Conservation (phyloP, 2,113 vertebrate species). For the Nyctibius bracteatus region DNA sequence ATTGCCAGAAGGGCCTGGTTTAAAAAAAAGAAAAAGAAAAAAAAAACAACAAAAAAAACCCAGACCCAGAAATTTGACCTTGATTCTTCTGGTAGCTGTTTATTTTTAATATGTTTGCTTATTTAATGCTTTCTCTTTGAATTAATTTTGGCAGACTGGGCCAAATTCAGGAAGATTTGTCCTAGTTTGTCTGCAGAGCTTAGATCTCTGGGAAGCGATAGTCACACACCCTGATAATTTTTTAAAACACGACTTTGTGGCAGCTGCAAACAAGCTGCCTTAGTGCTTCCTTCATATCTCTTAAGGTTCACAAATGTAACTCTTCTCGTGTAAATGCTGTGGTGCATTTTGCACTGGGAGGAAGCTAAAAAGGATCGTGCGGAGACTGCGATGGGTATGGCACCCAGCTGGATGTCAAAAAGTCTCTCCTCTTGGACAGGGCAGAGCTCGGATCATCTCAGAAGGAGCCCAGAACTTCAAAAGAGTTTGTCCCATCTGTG, state of each 20-base stretch:
- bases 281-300: background rate
- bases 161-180: background rate
- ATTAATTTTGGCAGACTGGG: background rate
- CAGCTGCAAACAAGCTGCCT: background rate
- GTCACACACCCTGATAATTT: background rate
- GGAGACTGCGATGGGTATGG: background rate
- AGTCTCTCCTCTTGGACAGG: background rate
- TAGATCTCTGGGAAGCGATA: background rate
- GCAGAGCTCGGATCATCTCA: background rate
- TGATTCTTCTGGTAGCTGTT: background rate
- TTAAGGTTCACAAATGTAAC: background rate
- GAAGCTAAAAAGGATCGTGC: background rate
- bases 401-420: background rate
- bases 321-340: background rate
- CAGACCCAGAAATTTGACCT: background rate
- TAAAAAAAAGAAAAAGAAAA: background rate
- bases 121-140: conserved; percentile 28
- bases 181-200: conserved; percentile 3
- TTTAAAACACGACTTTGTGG: background rate
- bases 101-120: conserved; percentile 26
- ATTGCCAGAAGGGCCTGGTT: conserved; percentile 5
- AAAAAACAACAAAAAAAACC: background rate
- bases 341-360: background rate
- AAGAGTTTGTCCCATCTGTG: background rate
- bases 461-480: background rate